A percentile compares a stretch with the other conserved stretches of the same genome.
Conservation (phyloP, 2,888 invertebrate genomes). For the Drosophila mimica region DNA sequence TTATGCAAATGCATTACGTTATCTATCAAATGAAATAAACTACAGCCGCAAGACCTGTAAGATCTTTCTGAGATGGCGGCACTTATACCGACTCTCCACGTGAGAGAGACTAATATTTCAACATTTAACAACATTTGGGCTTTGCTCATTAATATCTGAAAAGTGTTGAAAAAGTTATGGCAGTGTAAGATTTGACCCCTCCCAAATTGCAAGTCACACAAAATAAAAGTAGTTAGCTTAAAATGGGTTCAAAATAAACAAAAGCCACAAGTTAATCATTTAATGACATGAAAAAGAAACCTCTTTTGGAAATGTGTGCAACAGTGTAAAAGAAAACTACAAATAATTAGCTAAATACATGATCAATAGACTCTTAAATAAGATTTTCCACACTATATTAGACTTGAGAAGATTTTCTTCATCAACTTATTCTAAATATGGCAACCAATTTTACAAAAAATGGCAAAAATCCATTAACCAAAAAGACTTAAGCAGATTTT, state of each 20-base stretch:
- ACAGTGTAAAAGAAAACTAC: background rate
- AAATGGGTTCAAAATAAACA: background rate
- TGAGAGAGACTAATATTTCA: no score
- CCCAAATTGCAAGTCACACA: background rate
- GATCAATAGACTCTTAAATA: background rate
- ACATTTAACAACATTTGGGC: no score
- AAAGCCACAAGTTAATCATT: background rate
- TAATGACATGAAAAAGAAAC: background rate
- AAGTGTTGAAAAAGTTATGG: background rate
- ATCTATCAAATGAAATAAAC: background rate
- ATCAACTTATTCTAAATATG: constrained; percentile 1
- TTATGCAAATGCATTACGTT: background rate
- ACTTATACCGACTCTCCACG: background rate
- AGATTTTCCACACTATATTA: background rate
- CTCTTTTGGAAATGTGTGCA: background rate
- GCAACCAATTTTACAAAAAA: background rate
- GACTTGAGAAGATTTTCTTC: background rate
- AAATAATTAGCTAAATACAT: constrained; percentile 1
- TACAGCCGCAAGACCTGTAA: background rate
- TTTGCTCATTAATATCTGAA: no score
- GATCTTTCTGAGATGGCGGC: background rate
- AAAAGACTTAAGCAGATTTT: constrained; percentile 1
- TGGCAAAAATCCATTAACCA: background rate
- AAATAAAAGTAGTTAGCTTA: background rate
- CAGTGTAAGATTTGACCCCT: background rate